phyloP scores from a whole-genome alignment of 2,113 vertebrate species.

The Dendropsophus ebraccatus region DNA sequence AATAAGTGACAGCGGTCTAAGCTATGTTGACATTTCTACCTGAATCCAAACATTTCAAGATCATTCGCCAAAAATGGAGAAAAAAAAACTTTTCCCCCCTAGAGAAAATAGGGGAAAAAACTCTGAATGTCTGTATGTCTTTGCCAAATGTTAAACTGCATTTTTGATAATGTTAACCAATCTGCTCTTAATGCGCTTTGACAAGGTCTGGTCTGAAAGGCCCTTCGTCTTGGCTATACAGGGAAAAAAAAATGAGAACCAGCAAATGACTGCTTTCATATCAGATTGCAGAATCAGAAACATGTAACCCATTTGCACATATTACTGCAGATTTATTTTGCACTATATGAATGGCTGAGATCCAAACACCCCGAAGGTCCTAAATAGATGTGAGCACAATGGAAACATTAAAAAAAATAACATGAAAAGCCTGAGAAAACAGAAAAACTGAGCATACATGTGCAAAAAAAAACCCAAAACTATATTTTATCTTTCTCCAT shows the following conservation, averaged over 20 bases:
- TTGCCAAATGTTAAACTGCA: conserved; percentile 63
- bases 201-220: conserved; percentile 25
- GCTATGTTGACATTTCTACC: conserved; percentile 69
- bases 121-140: background rate
- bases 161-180: conserved; percentile 55
- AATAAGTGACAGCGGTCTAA: conserved; percentile 71
- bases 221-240: conserved; percentile 1
- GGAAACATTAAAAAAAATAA: conserved; percentile 37
- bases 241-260: conserved; percentile 4
- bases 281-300: conserved; percentile 30
- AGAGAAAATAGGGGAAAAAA: conserved; percentile 61
- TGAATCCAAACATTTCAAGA: conserved; percentile 66
- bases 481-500: background rate
- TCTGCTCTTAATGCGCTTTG: conserved; percentile 15
- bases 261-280: conserved; percentile 19
- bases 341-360: conserved; percentile 14
- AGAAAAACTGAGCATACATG: background rate
- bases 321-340: conserved; percentile 51
- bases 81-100: conserved; percentile 38
- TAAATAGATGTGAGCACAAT: conserved; percentile 26
- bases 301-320: conserved; percentile 37
- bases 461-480: background rate
- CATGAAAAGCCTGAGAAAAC: conserved; percentile 22
- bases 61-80: conserved; percentile 65
- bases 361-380: conserved; percentile 35